phyloP scores from a whole-genome alignment of 2,797 vertebrate species.

The Sarcoramphus papa region DNA sequence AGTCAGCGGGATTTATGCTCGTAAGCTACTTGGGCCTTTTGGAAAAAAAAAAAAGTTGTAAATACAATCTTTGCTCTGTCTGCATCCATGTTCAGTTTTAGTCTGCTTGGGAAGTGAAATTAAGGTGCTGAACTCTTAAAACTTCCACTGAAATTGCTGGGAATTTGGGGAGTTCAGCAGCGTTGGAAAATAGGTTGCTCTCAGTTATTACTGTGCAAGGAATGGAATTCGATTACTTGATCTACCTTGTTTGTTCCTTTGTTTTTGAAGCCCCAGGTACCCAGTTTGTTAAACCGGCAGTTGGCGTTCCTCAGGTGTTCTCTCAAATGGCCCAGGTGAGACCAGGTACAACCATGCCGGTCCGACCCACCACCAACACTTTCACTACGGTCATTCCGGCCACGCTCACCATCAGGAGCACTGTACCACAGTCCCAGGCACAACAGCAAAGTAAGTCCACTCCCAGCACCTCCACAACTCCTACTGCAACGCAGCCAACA shows the following conservation, averaged over 20 bases:
- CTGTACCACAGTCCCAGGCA: constrained; percentile 72
- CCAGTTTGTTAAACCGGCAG: constrained; percentile 81
- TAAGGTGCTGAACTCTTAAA: neutral
- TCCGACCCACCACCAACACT: constrained; percentile 74
- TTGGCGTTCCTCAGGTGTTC: constrained; percentile 82
- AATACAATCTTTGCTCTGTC: neutral
- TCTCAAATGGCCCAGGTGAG: constrained; percentile 81
- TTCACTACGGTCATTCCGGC: constrained; percentile 86
- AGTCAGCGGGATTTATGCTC: neutral
- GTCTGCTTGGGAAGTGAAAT: neutral
- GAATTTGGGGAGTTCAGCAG: neutral
- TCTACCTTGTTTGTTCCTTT: neutral
- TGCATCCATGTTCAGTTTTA: neutral
- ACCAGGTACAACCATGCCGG: constrained; percentile 66
- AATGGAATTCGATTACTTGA: neutral
- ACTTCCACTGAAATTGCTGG: neutral
- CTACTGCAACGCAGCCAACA: constrained; percentile 65
- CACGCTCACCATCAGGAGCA: constrained; percentile 85
- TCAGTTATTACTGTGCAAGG: neutral
- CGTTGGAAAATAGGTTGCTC: too few relatives aligned
- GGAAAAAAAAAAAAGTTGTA: neutral
- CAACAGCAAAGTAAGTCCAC: constrained; percentile 73
- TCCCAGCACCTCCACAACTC: constrained; percentile 68
- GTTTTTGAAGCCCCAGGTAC: constrained; percentile 68
- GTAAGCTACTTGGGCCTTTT: neutral